phyloP scores from a whole-genome alignment of 64 coral and sea anemone genomes.

The Hydrozoanthus tunicans region DNA sequence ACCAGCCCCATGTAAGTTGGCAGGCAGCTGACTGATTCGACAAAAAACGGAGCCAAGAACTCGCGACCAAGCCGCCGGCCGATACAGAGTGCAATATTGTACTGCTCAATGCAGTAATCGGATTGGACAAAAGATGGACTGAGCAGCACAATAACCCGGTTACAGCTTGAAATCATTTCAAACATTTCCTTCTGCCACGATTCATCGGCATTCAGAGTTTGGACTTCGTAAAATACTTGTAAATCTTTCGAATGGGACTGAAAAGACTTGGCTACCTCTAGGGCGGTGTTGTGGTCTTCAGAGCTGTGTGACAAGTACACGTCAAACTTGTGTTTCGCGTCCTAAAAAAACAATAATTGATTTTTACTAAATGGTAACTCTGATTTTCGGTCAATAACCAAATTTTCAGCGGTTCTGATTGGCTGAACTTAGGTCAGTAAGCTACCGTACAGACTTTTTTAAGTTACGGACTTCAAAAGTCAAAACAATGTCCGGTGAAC shows the following conservation, averaged over 20 bases:
- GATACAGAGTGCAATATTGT: slow-evolving; percentile 93
- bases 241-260: slow-evolving; percentile 40
- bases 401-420: too few species aligned
- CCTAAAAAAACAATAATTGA: slow-evolving; percentile 21
- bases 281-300: slow-evolving; percentile 63
- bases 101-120: slow-evolving; percentile 85
- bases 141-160: slow-evolving; percentile 80
- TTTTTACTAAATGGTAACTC: not conserved
- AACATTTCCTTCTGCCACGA: slow-evolving; percentile 96
- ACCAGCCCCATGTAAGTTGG: slow-evolving; percentile 94
- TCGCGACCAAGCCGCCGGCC: slow-evolving; percentile 65
- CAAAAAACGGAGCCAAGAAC: slow-evolving; percentile 83
- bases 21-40: slow-evolving; percentile 65
- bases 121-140: slow-evolving; percentile 72
- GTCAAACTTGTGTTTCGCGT: slow-evolving; percentile 55
- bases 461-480: too few species aligned
- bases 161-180: slow-evolving; percentile 73
- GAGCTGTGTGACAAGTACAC: slow-evolving; percentile 86
- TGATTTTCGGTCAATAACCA: too few species aligned
- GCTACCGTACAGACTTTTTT: too few species aligned
- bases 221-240: slow-evolving; percentile 70
- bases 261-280: slow-evolving; percentile 62
- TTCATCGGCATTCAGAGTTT: slow-evolving; percentile 67
- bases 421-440: too few species aligned
- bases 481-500: too few species aligned